Percentiles rank a stretch among this genome's conserved stretches.
phyloP scores from a whole-genome alignment of 2,888 invertebrate genomes.

The Lamellibrachia satsuma region DNA sequence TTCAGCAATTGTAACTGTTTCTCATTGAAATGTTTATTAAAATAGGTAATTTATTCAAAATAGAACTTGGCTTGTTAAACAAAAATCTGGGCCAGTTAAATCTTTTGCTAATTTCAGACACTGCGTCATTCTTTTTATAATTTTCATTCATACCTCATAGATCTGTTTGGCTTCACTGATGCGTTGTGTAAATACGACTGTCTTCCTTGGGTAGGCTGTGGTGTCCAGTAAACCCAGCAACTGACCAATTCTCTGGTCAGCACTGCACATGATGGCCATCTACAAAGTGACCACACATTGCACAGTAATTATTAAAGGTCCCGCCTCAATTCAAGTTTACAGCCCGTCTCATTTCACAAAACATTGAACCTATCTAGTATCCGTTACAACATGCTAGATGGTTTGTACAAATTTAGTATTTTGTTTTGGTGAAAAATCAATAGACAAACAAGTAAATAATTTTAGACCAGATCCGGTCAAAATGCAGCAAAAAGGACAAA shows the following conservation, averaged over 20 bases:
- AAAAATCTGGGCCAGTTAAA: too few relatives aligned
- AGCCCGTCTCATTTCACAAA: not conserved
- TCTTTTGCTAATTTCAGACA: too few relatives aligned
- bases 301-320: not conserved
- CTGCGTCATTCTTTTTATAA: not conserved
- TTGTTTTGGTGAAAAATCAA: not conserved
- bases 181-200: slow-evolving; percentile 74
- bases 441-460: not conserved
- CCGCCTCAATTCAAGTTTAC: slow-evolving; percentile 45
- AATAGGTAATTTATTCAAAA: too few relatives aligned
- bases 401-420: not conserved
- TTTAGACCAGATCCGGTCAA: too few relatives aligned
- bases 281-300: not conserved
- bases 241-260: slow-evolving; percentile 36
- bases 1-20: too few relatives aligned
- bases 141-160: slow-evolving; percentile 37
- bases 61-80: too few relatives aligned
- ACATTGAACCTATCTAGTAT: not conserved
- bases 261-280: not conserved
- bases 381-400: too few relatives aligned
- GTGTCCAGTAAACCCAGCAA: slow-evolving; percentile 46
- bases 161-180: slow-evolving; percentile 70
- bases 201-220: slow-evolving; percentile 64
- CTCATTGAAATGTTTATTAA: too few relatives aligned
- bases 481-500: too few relatives aligned